Evolutionary conservation across 2,888 invertebrate species (phyloP).

Genomic region (Cancer borealis): DNA sequence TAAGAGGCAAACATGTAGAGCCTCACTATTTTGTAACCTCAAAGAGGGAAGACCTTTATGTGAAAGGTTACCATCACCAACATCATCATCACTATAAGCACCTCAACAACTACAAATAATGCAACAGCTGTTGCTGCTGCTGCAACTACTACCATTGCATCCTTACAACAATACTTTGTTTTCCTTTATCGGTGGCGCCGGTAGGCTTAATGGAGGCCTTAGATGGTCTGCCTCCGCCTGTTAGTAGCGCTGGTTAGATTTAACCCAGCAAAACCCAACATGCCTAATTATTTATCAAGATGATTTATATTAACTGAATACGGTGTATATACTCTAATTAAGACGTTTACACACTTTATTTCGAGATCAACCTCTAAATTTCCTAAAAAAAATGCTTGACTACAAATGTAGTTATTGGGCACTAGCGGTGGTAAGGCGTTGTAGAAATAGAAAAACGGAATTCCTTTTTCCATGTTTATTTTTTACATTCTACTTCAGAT

Average conservation of each 20-base stretch:
- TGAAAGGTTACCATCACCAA: background rate
- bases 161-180: background rate
- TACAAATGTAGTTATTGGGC: slow-evolving; percentile 48
- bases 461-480: no score
- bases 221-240: no score
- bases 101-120: background rate
- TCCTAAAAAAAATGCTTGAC: background rate
- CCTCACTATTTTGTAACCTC: slow-evolving; percentile 3
- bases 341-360: background rate
- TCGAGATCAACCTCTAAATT: background rate
- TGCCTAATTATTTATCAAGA: slow-evolving; percentile 22
- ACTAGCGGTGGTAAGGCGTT: background rate
- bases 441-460: background rate
- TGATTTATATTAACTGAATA: background rate
- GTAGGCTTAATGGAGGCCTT: no score
- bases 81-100: background rate
- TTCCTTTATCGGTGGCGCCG: background rate
- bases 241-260: no score
- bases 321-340: background rate
- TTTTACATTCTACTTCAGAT: no score
- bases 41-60: background rate
- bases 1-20: background rate
- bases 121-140: background rate
- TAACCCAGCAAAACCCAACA: slow-evolving; percentile 37
- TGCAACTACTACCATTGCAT: background rate